Evolutionary conservation across 2,797 vertebrate genomes (phyloP).

Genomic region (Huso huso): DNA sequence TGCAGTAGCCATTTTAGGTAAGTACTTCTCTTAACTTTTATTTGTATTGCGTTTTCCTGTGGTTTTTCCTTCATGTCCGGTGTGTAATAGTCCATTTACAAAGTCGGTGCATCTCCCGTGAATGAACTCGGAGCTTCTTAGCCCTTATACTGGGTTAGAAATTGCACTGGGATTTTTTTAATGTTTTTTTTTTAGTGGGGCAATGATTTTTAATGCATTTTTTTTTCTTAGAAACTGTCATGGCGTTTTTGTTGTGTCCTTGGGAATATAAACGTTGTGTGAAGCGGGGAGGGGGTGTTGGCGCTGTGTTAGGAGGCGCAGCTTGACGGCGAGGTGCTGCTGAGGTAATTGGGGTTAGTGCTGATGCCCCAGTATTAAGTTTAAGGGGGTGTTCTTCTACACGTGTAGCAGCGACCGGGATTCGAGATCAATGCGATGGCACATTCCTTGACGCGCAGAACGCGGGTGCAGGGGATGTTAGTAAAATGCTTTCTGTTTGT

Average conservation of each 20-base stretch:
- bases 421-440: constrained; percentile 54
- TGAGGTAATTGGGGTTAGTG: constrained; percentile 52
- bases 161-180: constrained; percentile 43
- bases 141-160: constrained; percentile 51
- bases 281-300: constrained; percentile 38
- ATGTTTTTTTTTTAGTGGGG: constrained; percentile 18
- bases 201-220: constrained; percentile 73
- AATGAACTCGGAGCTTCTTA: constrained; percentile 51
- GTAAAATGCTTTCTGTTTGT: no score
- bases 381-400: constrained; percentile 43
- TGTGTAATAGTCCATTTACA: constrained; percentile 27
- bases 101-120: constrained; percentile 54
- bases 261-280: constrained; percentile 55
- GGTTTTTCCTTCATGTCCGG: constrained; percentile 29
- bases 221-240: constrained; percentile 65
- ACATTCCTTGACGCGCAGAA: constrained; percentile 30
- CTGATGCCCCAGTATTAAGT: constrained; percentile 47
- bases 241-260: constrained; percentile 72
- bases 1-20: constrained; percentile 94
- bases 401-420: constrained; percentile 52
- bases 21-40: constrained; percentile 75
- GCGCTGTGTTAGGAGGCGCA: constrained; percentile 32
- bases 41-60: constrained; percentile 28
- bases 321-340: constrained; percentile 42
- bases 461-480: no score